Evolutionary conservation across 1,140 invertebrate species (phyloP), one percentile per base, ranked within the genome.

Genomic region (Plodia interpunctella): DNA sequence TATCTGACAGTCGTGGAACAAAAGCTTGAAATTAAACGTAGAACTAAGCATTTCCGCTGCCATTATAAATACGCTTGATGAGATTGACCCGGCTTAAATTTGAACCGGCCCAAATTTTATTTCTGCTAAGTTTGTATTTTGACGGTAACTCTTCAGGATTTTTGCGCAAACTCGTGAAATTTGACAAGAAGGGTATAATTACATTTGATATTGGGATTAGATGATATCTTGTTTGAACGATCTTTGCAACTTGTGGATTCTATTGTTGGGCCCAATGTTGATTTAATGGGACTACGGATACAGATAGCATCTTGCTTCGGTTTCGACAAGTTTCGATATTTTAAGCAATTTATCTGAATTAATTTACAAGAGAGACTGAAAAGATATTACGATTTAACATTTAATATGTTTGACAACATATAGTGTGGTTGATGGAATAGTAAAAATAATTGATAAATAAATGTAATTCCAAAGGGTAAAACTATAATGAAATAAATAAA

Each of bases 51-150:
- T 35, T 35, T 35, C 13, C 32, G 10, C 32, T 35, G 32, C 32
- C 32, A 35, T 35, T 35, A 35, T 65, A 60, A 60, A 60, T 65
- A 64, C 57, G 49, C 58, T 38, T 62, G 61, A 65, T 65, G 59
- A 65, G 52, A 62, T 65, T 61, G 50, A 55, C 59, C 55, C 56
- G 18, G 52, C 50, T 61, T 57, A 51, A 44, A 61, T n/a, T 65
- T 61, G 50, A 55, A 61, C 55, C 56, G 18, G 52, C 50, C 59
- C 53, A 51, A 44, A 61, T 65, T 65, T 57, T 55, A 55, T 55
- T 51, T 20, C 18, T 20, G 18, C 49, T 5, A 18, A 51, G 49
- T 17, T 19, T 10, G 17, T 4, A 51, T 18, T 51, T 51, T 51
- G 19, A 51, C 20, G 49, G 13, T 17, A 51, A 51, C 20, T 11